Evolutionary conservation across 2,797 vertebrate genomes (phyloP), one percentile per base, ranked within the genome.

Genomic region (Alectoris magna): DNA sequence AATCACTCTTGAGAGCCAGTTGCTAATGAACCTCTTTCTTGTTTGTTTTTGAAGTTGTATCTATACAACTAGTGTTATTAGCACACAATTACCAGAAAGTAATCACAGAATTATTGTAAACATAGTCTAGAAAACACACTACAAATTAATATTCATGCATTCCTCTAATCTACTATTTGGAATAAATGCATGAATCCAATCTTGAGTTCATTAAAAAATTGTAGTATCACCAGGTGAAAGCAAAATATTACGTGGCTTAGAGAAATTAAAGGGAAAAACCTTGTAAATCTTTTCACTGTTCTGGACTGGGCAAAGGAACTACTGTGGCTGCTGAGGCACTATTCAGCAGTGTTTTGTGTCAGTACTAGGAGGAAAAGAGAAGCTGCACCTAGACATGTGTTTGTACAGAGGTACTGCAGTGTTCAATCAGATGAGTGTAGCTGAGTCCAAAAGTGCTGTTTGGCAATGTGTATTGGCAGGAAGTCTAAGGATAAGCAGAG

Each of bases 71-170:
- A 94, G 58, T 72, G 94, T 97, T 97, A 97, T 97, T 96, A 96
- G 92, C 96, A 97, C 84, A 97, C 94, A 97, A 96, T 98, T 97
- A 96, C 95, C 82, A 92, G 87, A 93, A 84, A 96, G 88, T 96
- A 97, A 97, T 97, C 97, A 96, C 87, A 93, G 91, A 95, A 97
- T 97, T 97, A 91, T 94, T 90, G 91, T 97, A 97, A 98, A 98
- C 95, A 94, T 48, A 90, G 76, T 92, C 96, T 87, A 95, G 63
- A 97, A 95, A 87, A 96, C 94, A 95, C 92, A 79, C 88, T 96
- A 88, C 87, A 97, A 97, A 95, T 98, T 96, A 98, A 97, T 97
- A 97, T 97, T 96, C 94, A 97, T 97, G 90, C 89, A 90, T 96
- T 95, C 79, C 62, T 93, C 8, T 72, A 93, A 93, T 94, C 77